Evolutionary conservation across 2,113 vertebrate species (phyloP).

Genomic region (Vanacampus margaritifer): DNA sequence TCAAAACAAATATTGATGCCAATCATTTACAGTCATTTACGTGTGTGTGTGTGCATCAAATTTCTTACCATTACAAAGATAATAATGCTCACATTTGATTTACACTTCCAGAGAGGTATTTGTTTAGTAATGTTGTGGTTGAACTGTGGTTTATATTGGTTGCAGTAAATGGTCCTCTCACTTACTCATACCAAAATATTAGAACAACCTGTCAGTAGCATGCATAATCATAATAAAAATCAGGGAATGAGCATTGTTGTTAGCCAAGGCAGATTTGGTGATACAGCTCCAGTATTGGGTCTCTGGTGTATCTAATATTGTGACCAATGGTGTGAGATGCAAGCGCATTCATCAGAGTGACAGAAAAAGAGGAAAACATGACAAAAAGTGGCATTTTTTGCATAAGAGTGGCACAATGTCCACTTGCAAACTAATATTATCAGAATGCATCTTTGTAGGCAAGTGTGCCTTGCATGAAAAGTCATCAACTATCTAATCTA

Average conservation of each 20-base stretch:
- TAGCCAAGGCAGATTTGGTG: too few species aligned
- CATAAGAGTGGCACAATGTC: not conserved
- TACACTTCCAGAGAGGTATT: not conserved
- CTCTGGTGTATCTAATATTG: not conserved
- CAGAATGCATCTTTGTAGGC: not conserved
- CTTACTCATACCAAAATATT: not conserved
- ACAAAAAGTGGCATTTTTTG: not conserved
- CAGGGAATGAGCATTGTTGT: not conserved
- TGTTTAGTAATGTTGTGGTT: not conserved
- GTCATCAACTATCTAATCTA: constrained; percentile 8
- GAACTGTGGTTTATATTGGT: not conserved
- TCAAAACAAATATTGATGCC: not conserved
- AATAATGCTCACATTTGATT: too few species aligned
- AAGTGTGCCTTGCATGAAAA: not conserved
- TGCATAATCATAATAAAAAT: not conserved
- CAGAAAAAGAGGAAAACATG: not conserved
- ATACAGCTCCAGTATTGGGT: not conserved
- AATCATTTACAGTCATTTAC: too few species aligned
- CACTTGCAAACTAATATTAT: not conserved
- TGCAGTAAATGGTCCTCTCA: not conserved
- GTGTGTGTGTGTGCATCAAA: not conserved
- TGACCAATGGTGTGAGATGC: not conserved
- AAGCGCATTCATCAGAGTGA: not conserved
- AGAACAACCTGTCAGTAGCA: not conserved
- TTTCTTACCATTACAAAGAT: not conserved